phyloP scores from a whole-genome alignment of 1,140 invertebrate species.

The Oncopodura yosiiana region DNA sequence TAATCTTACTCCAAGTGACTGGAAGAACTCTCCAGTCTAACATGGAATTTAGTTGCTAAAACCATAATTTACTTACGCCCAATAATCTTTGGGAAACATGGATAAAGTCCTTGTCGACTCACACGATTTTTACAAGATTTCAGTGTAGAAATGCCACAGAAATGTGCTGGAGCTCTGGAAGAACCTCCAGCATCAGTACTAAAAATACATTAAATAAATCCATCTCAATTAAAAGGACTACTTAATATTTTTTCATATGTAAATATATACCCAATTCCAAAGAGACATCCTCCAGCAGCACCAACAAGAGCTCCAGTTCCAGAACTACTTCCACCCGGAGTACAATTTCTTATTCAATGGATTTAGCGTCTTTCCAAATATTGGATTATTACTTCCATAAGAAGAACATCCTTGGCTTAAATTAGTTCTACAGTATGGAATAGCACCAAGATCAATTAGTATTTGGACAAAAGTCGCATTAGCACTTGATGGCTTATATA shows the following conservation, averaged over 20 bases:
- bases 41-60: background rate
- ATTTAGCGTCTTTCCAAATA: slow-evolving; percentile 17
- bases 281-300: slow-evolving; percentile 3
- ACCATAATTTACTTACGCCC: background rate
- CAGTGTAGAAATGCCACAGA: slow-evolving; percentile 76
- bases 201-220: background rate
- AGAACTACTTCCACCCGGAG: slow-evolving; percentile 8
- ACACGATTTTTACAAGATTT: slow-evolving; percentile 51
- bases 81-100: slow-evolving; percentile 12
- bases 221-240: background rate
- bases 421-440: slow-evolving; percentile 45
- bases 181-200: slow-evolving; percentile 52
- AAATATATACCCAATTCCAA: slow-evolving; percentile 4
- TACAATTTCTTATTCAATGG: slow-evolving; percentile 5
- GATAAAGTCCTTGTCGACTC: background rate
- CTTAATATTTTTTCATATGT: background rate
- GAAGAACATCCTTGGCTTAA: slow-evolving; percentile 38
- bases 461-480: slow-evolving; percentile 39
- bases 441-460: slow-evolving; percentile 38
- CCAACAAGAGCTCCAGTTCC: background rate
- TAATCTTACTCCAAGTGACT: slow-evolving; percentile 16
- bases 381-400: slow-evolving; percentile 16
- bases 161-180: slow-evolving; percentile 70
- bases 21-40: slow-evolving; percentile 6
- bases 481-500: slow-evolving; percentile 37